Conservation (phyloP, 2,113 vertebrate species). For the Alces alces region DNA sequence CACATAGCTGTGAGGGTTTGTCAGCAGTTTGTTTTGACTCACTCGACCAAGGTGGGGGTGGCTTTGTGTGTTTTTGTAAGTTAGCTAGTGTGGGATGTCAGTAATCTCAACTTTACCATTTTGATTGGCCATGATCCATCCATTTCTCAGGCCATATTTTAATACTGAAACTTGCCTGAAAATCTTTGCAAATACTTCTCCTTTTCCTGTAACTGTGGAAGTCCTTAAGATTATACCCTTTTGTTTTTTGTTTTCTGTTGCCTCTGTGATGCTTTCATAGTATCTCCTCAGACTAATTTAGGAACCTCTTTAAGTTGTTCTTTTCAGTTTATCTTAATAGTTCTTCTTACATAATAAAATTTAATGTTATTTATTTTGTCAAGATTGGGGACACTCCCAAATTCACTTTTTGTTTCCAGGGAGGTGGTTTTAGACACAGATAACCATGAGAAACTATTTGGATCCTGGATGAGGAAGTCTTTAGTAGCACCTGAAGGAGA, state of each 20-base stretch:
- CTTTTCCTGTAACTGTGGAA: background rate
- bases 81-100: constrained; percentile 56
- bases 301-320: background rate
- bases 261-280: background rate
- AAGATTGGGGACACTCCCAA: background rate
- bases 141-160: constrained; percentile 20
- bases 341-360: background rate
- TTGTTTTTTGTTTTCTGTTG: background rate
- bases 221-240: background rate
- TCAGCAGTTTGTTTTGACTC: constrained; percentile 73
- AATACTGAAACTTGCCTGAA: constrained; percentile 31
- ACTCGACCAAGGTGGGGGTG: constrained; percentile 49
- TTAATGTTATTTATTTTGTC: background rate
- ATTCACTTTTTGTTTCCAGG: background rate
- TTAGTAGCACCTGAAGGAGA: background rate
- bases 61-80: constrained; percentile 65
- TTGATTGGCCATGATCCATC: constrained; percentile 27
- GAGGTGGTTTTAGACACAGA: background rate
- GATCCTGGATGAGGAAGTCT: background rate
- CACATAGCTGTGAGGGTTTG: constrained; percentile 53
- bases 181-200: constrained; percentile 8
- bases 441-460: background rate
- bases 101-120: constrained; percentile 57
- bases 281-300: background rate
- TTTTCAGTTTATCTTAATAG: background rate